Base-by-base conservation (phyloP, 2,888 invertebrate genomes). In the Ophion costatus region DNA sequence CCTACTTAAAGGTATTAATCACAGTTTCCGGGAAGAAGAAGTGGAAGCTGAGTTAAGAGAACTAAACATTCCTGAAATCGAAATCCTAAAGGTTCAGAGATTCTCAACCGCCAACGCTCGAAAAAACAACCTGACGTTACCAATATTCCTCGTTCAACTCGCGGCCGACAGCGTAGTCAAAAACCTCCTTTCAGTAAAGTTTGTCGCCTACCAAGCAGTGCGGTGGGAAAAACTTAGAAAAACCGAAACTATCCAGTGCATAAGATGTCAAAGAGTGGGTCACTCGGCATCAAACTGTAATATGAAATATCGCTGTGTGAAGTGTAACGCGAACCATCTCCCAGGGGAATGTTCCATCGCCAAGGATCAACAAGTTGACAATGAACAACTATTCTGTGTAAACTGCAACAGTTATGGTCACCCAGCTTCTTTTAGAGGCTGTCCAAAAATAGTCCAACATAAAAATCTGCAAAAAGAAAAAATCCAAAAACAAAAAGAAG, bases 201-300 rank as follows among this genome's bases (percentile, higher is more conserved):
- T n/a, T 4, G 45, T 75, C 1, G 75, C 75, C 3, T 64, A 75
- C 11, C 74, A 80, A n/a, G 11, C 57, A 14, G 61, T 67, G 6
- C 67, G n/a, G 2, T 80, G 74, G 80, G 67, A 74, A 61, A 80
- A 80, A 59, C 14, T 73, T 80, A 80, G 42, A 66, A 80, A 66
- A 73, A 64, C 64, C 0, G 64, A 73, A 2, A 29, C 59, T 3
- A 29, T 74, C 1, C 80, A 80, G 29, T 80, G 74, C 57, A 9
- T n/a, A 10, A 22, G 80, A 17, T 80, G 80, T 45, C 80, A 80
- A 33, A 22, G 80, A 14, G 14, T 80, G 1, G 74, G 74, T 11
- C 80, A 80, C 45, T 33, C 79, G 0, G 57, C 79, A 3, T 2
- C 79, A 0, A 79, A 79, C 42, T 79, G 79, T 22, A 63, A 29